These are phyloP conservation scores for Tipula lateralis DNA, from an alignment of 2,888 invertebrate genomes.

Conservation along the genomic window DNA sequence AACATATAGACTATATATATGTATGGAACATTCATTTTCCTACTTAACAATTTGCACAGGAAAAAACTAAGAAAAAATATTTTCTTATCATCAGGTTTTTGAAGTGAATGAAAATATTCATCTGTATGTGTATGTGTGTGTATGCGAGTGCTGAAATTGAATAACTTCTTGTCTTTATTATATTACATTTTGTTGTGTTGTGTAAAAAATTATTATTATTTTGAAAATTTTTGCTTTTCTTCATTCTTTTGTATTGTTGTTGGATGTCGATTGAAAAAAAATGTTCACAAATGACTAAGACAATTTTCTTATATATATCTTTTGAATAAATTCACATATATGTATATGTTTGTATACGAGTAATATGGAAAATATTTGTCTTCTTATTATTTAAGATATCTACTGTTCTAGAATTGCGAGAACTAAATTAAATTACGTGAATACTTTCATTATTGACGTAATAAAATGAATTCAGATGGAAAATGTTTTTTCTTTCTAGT, in stretches of 20 bases:
- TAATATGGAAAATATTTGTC: background rate
- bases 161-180: background rate
- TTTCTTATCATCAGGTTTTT: constrained; percentile 11
- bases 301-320: background rate
- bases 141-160: background rate
- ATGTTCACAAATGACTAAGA: background rate
- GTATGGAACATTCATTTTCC: background rate
- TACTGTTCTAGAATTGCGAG: background rate
- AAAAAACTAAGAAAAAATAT: background rate
- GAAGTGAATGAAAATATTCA: background rate
- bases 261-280: background rate
- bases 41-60: background rate
- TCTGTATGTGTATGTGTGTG: background rate
- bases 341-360: too few species aligned
- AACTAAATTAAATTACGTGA: constrained; percentile 1
- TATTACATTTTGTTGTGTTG: background rate
- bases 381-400: background rate
- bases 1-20: background rate
- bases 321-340: background rate
- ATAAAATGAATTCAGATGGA: background rate
- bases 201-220: background rate
- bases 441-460: constrained; percentile 11
- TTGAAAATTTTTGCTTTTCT: background rate
- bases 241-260: background rate
- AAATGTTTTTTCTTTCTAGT: background rate